These are phyloP conservation scores for Ophion ventricosus DNA, from an alignment of 2,888 invertebrate species.

Conservation along the genomic window DNA sequence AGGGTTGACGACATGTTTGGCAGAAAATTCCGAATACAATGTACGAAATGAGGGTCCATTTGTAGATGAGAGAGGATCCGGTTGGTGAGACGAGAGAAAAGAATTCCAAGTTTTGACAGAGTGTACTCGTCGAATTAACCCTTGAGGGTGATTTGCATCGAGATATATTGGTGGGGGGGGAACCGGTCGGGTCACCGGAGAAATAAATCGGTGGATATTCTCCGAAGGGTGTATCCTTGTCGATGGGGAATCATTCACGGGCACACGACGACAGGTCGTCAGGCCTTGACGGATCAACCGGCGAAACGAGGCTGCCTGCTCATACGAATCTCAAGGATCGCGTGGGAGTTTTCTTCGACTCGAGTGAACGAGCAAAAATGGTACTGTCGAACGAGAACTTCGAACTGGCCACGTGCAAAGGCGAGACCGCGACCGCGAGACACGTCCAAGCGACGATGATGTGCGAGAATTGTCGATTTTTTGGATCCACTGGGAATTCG, in stretches of 20 bases:
- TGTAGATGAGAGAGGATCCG: neutral
- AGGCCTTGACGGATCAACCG: slow-evolving; percentile 4
- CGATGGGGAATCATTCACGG: slow-evolving; percentile 51
- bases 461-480: slow-evolving; percentile 14
- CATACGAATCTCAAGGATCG: neutral
- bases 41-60: neutral
- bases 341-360: neutral
- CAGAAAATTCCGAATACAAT: neutral
- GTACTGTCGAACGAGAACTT: neutral
- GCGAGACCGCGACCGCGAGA: neutral
- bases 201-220: neutral
- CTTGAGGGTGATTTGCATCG: neutral
- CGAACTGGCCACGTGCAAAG: slow-evolving; percentile 53
- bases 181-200: neutral
- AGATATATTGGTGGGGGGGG: neutral
- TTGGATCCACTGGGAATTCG: neutral
- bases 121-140: too few species aligned
- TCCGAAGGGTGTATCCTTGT: neutral
- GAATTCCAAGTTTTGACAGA: neutral
- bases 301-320: neutral
- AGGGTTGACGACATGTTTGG: neutral
- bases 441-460: neutral
- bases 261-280: slow-evolving; percentile 18
- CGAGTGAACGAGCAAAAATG: neutral
- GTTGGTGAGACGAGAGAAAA: neutral